Base-by-base conservation (phyloP, 1,140 invertebrate species). In the Drosophila parabipectinata region DNA sequence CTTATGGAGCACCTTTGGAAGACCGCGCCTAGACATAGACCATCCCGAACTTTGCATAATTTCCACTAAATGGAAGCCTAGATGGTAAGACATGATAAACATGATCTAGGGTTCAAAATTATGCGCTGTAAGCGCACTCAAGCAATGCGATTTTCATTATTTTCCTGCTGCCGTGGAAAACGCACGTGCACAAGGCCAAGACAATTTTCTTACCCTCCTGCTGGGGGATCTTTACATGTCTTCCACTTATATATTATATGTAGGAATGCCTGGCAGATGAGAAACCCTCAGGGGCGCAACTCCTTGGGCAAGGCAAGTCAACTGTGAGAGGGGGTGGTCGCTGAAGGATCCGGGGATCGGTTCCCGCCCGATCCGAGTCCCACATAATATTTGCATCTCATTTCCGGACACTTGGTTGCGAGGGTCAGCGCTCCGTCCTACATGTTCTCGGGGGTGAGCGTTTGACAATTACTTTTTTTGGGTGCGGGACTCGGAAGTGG, bases 371-470 rank as follows among this genome's bases (percentile, higher is more conserved):
- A 18, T 50, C 54, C 77, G 88, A 90, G 82, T 90, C 88, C 88
- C 88, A 90, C 88, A 90, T 90, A 90, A 90, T 81, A 90, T 90
- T 90, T 90, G 88, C 88, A 90, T 90, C 88, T 90, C 88, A 90
- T 90, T 90, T 90, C 88, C 88, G 88, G 88, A 84, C 88, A 90
- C 88, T 90, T 90, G 88, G 87, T 21, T 32, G 62, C 71, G 67
- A 83, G 83, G 83, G 83, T 87, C 81, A 77, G 30, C 57, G n/a
- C 45, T 10, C 28, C 3, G 18, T 61, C 47, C 57, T 37, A 3
- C 10, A 37, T n/a, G 34, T 37, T 37, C 51, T 32, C 39, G 51
- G 57, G 64, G 55, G 39, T 57, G 74, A 54, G 51, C 44, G 60
- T 72, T 66, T 44, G 69, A 66, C 69, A 44, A 54, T 47, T 37